Evolutionary conservation across 2,888 invertebrate genomes (phyloP).

Genomic region (Fragum whitleyi): DNA sequence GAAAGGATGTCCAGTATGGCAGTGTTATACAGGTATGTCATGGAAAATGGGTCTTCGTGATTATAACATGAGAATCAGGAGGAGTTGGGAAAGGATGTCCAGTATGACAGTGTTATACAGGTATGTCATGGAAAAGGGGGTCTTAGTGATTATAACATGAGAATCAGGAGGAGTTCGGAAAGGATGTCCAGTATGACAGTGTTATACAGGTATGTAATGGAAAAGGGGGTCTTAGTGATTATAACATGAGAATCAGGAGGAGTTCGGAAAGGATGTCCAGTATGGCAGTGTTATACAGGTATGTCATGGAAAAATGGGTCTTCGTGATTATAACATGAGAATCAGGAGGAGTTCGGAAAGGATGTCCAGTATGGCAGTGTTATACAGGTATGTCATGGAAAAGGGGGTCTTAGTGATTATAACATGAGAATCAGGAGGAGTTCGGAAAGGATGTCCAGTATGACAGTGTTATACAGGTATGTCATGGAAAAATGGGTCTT

Average conservation of each 20-base stretch:
- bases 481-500: neutral
- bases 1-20: conserved; percentile 96
- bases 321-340: conserved; percentile 88
- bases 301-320: conserved; percentile 88
- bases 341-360: conserved; percentile 95
- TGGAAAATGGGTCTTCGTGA: conserved; percentile 88
- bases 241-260: no score
- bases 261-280: conserved; percentile 95
- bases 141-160: no score
- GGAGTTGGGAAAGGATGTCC: conserved; percentile 94
- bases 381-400: conserved; percentile 91
- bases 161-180: no score
- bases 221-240: conserved; percentile 88
- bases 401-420: conserved; percentile 87
- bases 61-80: conserved; percentile 93
- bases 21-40: conserved; percentile 91
- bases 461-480: conserved; percentile 93
- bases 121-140: conserved; percentile 91
- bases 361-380: conserved; percentile 96
- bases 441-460: conserved; percentile 97
- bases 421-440: conserved; percentile 87
- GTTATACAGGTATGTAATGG: conserved; percentile 95
- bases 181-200: conserved; percentile 95
- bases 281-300: conserved; percentile 96
- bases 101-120: conserved; percentile 96